A percentile compares a stretch with the other conserved stretches of the same genome.
These are phyloP conservation scores for Meriones unguiculatus DNA, from an alignment of 2,113 vertebrate genomes.

Conservation along the genomic window DNA sequence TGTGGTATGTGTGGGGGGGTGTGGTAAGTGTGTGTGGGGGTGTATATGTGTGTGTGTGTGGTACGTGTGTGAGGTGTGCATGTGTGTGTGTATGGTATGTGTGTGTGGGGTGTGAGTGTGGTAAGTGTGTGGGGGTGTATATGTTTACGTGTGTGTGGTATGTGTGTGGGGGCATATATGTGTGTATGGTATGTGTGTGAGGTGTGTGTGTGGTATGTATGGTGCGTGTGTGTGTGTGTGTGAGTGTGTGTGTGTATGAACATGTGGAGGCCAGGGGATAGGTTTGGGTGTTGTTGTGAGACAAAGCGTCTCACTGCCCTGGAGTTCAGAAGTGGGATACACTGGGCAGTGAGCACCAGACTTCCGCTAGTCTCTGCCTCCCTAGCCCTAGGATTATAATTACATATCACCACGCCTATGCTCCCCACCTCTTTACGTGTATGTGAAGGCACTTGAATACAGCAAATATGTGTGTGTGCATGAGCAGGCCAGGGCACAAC, in stretches of 20 bases:
- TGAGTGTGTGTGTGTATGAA: neutral
- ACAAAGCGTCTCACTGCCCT: neutral
- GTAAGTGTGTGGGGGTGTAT: too few species aligned
- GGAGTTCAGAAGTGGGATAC: neutral
- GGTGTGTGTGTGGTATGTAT: too few species aligned
- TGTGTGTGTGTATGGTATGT: too few species aligned
- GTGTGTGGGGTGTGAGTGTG: too few species aligned
- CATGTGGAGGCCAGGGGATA: neutral
- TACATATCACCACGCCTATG: neutral
- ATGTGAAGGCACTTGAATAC: neutral
- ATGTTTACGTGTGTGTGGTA: neutral
- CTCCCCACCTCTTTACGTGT: too few species aligned
- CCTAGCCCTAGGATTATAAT: neutral
- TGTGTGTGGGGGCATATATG: too few species aligned
- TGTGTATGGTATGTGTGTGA: neutral
- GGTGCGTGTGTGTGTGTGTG: neutral
- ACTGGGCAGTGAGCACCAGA: neutral
- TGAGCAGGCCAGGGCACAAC: neutral
- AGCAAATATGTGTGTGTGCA: neutral
- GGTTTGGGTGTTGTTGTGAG: neutral
- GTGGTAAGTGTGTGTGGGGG: too few species aligned
- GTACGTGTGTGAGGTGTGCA: too few species aligned
- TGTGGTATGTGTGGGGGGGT: too few species aligned
- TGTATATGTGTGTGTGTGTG: too few species aligned
- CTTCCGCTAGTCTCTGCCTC: neutral